phyloP scores from a whole-genome alignment of 2,113 vertebrate species.

The Tiliqua scincoides region DNA sequence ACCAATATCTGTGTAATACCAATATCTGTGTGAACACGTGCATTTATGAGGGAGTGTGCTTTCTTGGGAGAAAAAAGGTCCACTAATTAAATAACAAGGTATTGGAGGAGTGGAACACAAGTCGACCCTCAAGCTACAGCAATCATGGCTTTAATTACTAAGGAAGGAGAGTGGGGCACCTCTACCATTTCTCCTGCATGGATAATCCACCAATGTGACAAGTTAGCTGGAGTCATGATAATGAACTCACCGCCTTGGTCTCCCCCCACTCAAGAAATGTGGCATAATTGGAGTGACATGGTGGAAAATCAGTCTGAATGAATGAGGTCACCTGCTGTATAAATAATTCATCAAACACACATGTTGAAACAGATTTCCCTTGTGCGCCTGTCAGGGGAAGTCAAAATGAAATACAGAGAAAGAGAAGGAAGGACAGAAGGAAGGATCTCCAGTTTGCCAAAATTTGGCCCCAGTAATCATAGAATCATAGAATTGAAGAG shows the following conservation, averaged over 20 bases:
- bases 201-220: neutral
- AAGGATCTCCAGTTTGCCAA: neutral
- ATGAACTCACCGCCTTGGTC: neutral
- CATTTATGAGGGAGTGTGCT: no score
- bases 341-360: conserved; percentile 48
- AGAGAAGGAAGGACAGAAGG: no score
- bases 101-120: neutral
- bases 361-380: neutral
- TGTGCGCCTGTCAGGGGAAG: accelerated
- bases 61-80: neutral
- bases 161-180: accelerated
- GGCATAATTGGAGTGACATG: conserved; percentile 56
- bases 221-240: neutral
- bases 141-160: neutral
- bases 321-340: conserved; percentile 72
- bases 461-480: neutral
- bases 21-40: neutral
- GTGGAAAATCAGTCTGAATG: conserved; percentile 68
- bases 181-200: neutral
- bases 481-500: no score
- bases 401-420: accelerated
- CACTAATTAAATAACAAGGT: neutral
- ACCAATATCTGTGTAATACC: no score
- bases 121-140: neutral
- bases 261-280: neutral